phyloP scores from a whole-genome alignment of 2,888 invertebrate genomes.

The Acrocera orbiculus region DNA sequence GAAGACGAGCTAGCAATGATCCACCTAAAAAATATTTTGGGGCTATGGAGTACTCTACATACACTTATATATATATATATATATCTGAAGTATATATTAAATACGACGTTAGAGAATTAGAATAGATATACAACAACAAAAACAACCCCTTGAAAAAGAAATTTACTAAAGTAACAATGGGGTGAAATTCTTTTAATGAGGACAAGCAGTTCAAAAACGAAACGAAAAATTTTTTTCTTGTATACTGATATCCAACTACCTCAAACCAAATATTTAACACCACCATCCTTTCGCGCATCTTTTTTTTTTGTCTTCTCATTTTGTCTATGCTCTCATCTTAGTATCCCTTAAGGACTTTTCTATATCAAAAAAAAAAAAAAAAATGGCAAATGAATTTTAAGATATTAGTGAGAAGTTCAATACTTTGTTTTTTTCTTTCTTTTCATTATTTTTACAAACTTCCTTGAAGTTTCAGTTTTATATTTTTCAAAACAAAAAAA shows the following conservation, averaged over 20 bases:
- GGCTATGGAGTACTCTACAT: too few species aligned
- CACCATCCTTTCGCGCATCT: slow-evolving; percentile 1
- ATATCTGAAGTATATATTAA: neutral
- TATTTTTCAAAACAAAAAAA: too few species aligned
- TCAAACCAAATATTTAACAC: slow-evolving; percentile 3
- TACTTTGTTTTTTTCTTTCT: too few species aligned
- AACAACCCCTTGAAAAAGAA: slow-evolving; percentile 7
- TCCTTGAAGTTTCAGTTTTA: too few species aligned
- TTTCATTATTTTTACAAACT: neutral
- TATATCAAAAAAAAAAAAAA: too few species aligned
- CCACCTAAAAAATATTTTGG: slow-evolving; percentile 1
- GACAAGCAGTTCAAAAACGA: slow-evolving; percentile 4
- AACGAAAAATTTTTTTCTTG: slow-evolving; percentile 1
- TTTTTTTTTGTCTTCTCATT: slow-evolving; percentile 1
- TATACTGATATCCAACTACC: slow-evolving; percentile 1
- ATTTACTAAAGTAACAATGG: slow-evolving; percentile 6
- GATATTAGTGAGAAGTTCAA: too few species aligned
- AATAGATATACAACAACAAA: slow-evolving; percentile 4
- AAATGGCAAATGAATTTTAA: too few species aligned
- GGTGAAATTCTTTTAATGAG: slow-evolving; percentile 7
- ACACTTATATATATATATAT: too few species aligned
- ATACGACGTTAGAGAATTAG: slow-evolving; percentile 1
- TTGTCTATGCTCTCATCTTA: slow-evolving; percentile 2
- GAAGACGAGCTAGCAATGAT: slow-evolving; percentile 5
- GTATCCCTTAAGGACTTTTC: slow-evolving; percentile 3